Percentiles rank a stretch among this genome's conserved stretches.
Conservation (phyloP, 2,113 vertebrate genomes). For the Mustela nigripes region DNA sequence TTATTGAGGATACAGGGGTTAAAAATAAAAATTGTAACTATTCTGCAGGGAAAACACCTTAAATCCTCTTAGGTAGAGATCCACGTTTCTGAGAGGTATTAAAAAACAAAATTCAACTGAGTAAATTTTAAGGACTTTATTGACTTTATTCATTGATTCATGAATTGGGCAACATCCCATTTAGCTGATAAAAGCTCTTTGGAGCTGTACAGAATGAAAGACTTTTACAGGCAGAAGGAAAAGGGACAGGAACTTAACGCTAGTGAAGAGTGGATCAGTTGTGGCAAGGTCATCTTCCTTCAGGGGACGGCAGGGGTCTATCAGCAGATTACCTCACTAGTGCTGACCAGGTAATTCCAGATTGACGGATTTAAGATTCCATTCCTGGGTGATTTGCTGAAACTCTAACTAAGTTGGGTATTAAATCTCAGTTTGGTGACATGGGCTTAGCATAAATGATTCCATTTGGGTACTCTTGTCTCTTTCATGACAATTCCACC, state of each 20-base stretch:
- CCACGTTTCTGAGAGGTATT: not conserved
- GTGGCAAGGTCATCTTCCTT: not conserved
- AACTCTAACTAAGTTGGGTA: not conserved
- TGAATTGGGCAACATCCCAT: not conserved
- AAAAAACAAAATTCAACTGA: not conserved
- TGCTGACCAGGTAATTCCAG: not conserved
- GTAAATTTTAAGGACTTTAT: not conserved
- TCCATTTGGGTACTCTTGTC: not conserved
- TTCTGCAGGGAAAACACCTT: not conserved
- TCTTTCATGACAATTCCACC: not conserved
- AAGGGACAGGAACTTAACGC: not conserved
- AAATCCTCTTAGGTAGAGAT: conserved; percentile 21
- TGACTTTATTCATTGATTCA: not conserved
- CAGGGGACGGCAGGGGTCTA: not conserved
- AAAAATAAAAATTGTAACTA: not conserved
- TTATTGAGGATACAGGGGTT: not conserved
- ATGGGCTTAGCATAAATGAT: not conserved
- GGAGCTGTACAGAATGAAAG: not conserved
- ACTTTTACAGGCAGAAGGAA: not conserved
- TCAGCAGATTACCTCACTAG: not conserved
- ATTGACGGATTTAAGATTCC: not conserved
- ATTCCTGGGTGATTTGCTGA: not conserved
- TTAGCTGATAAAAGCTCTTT: not conserved
- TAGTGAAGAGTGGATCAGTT: not conserved
- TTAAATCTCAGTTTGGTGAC: not conserved